Percentiles rank a stretch among this genome's conserved stretches.
Conservation (phyloP, 1,140 invertebrate genomes). For the Aphidius gifuensis region DNA sequence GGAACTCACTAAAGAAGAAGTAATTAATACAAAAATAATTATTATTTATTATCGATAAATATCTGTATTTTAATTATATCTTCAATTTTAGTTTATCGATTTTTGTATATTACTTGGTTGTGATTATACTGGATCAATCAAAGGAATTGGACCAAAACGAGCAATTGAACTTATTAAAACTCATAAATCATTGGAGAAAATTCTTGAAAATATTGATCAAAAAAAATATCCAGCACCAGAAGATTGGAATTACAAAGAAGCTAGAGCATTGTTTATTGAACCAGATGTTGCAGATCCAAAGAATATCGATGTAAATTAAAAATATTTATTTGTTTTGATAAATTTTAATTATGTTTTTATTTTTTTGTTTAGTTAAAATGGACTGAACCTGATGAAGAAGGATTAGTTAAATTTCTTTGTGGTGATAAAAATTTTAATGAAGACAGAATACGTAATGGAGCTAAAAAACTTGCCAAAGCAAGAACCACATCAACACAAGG, state of each 20-base stretch:
- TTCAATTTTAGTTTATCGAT: conserved; percentile 86
- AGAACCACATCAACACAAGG: conserved; percentile 83
- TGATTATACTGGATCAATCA: conserved; percentile 95
- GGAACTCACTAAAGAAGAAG: conserved; percentile 76
- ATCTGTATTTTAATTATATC: conserved; percentile 26
- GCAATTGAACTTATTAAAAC: conserved; percentile 93
- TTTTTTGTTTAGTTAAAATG: conserved; percentile 78
- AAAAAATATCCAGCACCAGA: no score
- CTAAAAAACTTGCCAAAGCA: conserved; percentile 89
- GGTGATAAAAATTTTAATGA: conserved; percentile 91
- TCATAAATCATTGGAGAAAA: conserved; percentile 80
- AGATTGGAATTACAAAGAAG: conserved; percentile 88
- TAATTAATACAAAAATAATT: conserved; percentile 39
- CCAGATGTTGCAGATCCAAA: conserved; percentile 80
- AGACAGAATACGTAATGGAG: conserved; percentile 85
- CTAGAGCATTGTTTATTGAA: conserved; percentile 80
- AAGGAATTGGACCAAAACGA: conserved; percentile 93
- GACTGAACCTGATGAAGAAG: conserved; percentile 93
- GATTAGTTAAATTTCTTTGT: conserved; percentile 87
- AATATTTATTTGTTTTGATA: conserved; percentile 14
- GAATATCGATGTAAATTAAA: conserved; percentile 67
- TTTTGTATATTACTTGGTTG: conserved; percentile 97
- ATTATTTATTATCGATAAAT: no score
- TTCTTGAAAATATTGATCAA: conserved; percentile 82
- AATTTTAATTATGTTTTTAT: conserved; percentile 20